These are phyloP conservation scores for Nephrotoma guestfalica DNA, from an alignment of 2,888 invertebrate species.

Conservation along the genomic window DNA sequence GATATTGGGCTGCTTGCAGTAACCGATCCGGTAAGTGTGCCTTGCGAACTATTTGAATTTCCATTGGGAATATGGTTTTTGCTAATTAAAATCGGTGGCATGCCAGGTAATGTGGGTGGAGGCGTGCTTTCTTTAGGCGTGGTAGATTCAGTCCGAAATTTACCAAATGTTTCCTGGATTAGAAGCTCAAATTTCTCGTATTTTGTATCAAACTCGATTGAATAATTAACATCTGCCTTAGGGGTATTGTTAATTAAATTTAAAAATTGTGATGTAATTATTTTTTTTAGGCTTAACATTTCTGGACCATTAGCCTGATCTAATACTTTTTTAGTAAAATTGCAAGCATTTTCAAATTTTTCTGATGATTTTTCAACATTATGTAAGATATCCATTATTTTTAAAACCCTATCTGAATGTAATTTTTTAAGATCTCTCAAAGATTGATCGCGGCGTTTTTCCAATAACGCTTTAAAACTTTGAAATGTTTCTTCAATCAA, in stretches of 20 bases:
- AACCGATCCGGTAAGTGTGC: constrained; percentile 23
- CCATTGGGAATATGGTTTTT: constrained; percentile 7
- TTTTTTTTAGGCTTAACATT: constrained; percentile 66
- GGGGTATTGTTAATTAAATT: constrained; percentile 66
- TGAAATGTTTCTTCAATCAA: constrained; percentile 68
- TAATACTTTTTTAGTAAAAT: constrained; percentile 66
- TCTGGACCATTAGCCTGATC: constrained; percentile 76
- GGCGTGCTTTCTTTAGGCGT: constrained; percentile 37
- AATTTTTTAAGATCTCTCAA: constrained; percentile 56
- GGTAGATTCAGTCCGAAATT: constrained; percentile 48
- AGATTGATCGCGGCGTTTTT: constrained; percentile 62
- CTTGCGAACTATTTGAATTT: constrained; percentile 18
- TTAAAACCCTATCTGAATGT: constrained; percentile 73
- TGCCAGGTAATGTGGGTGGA: constrained; percentile 34
- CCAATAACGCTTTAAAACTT: constrained; percentile 66
- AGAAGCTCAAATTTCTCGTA: constrained; percentile 61
- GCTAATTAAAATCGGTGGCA: constrained; percentile 31
- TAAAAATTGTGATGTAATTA: constrained; percentile 61
- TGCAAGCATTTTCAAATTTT: constrained; percentile 73
- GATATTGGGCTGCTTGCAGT: constrained; percentile 54
- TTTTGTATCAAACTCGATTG: constrained; percentile 70
- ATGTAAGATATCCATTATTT: constrained; percentile 78
- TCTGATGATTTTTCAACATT: constrained; percentile 71
- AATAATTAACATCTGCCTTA: constrained; percentile 65
- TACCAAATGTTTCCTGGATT: constrained; percentile 56